Evolutionary conservation across 2,113 vertebrate species (phyloP).

Genomic region (Ictidomys tridecemlineatus): DNA sequence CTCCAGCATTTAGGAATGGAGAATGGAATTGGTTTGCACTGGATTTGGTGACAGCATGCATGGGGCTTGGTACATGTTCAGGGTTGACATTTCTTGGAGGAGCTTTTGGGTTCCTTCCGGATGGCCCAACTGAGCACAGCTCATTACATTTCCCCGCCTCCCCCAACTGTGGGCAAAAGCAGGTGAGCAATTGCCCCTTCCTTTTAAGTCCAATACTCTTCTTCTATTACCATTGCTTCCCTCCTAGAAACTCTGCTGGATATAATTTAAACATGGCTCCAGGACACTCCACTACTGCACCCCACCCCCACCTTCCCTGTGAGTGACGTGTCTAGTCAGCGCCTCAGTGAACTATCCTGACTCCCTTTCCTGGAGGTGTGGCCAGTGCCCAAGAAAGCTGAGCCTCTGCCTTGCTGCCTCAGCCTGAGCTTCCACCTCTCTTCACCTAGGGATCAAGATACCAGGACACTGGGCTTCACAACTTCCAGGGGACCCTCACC

Average conservation of each 20-base stretch:
- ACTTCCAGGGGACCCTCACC: background rate
- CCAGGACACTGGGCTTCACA: background rate
- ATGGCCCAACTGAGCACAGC: accelerated
- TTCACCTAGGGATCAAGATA: background rate
- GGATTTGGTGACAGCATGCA: accelerated
- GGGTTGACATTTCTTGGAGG: background rate
- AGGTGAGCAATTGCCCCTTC: background rate
- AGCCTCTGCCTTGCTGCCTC: background rate
- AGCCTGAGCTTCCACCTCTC: background rate
- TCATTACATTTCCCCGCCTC: background rate
- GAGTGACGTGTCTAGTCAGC: background rate
- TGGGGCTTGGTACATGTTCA: accelerated
- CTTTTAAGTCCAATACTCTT: background rate
- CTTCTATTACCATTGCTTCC: accelerated
- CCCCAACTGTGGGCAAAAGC: background rate
- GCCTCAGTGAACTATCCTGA: accelerated
- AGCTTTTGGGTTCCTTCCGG: background rate
- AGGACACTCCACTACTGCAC: too few species aligned
- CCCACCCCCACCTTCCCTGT: accelerated
- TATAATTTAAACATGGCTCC: background rate
- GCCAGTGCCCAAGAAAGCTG: background rate
- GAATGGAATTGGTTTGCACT: background rate
- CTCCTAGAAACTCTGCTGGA: background rate
- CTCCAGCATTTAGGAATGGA: background rate
- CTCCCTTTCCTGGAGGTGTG: accelerated